Base-by-base conservation (phyloP, 2,888 invertebrate species). In the Euclidia mi region DNA sequence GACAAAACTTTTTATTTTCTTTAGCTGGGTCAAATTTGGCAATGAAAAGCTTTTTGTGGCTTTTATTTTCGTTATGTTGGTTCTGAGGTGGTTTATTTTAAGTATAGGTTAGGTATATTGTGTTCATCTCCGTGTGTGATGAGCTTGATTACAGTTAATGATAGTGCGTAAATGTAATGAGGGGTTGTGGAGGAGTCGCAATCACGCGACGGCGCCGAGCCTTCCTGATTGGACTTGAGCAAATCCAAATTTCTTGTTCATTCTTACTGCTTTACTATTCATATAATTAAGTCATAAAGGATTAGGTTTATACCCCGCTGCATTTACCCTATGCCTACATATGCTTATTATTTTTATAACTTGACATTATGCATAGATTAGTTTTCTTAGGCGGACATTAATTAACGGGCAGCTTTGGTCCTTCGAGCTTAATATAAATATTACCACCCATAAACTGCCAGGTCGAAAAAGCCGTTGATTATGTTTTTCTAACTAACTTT, bases 111-210 rank as follows among this genome's bases (percentile, higher is more conserved):
- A n/a, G n/a, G n/a, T n/a, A 91, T 90, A 91, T 91, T 88, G 88
- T 91, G 87, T 88, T 87, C 88, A 71, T 71, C 71, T 85, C 81
- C 87, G 88, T 92, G 85, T 91, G 89, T 90, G 92, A 88, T 90
- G 90, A 85, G 84, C 68, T 89, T 88, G 90, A 92, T 92, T 92
- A 86, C 76, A 81, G 76, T 82, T 92, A 92, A 92, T 92, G 85
- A 84, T 87, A 82, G 88, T 80, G 88, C 82, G 88, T 91, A 91
- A 90, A 91, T 81, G 78, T 93, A 93, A 94, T 93, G 82, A 90
- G 85, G 86, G 91, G 87, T 87, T 89, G 87, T 50, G 57, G 57
- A 76, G 74, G 76, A 77, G 79, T 71, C 69, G 87, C 85, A 91
- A 90, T 91, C 88, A 81, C 79, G 79, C 78, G 68, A 71, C 70